Percentiles rank a stretch among this genome's conserved stretches.
Conservation (phyloP, 2,113 vertebrate species). For the Leptodactylus fuscus region DNA sequence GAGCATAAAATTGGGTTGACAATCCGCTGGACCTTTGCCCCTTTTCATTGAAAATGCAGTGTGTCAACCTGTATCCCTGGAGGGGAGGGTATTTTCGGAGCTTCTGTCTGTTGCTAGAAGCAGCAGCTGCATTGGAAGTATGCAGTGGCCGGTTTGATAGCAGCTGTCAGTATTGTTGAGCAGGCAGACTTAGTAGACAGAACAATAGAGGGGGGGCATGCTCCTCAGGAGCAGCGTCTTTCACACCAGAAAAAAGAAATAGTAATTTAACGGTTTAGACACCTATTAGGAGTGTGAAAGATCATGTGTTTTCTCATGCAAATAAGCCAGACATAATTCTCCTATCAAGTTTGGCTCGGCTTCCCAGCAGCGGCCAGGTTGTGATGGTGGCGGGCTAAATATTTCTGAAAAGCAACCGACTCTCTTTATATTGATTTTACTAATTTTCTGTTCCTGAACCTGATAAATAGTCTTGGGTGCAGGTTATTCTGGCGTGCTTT, state of each 20-base stretch:
- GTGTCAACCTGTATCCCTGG: slow-evolving; percentile 78
- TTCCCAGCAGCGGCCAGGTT: slow-evolving; percentile 33
- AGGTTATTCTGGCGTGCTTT: no score
- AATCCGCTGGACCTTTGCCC: slow-evolving; percentile 78
- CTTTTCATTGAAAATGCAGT: slow-evolving; percentile 72
- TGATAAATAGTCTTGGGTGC: background rate
- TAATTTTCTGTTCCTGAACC: background rate
- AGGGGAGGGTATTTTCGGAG: slow-evolving; percentile 72
- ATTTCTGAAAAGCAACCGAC: background rate
- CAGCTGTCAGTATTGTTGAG: slow-evolving; percentile 95
- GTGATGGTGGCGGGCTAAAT: slow-evolving; percentile 23
- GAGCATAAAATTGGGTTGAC: slow-evolving; percentile 81
- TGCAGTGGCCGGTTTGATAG: slow-evolving; percentile 81
- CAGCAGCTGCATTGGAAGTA: slow-evolving; percentile 75
- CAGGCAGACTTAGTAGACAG: slow-evolving; percentile 75
- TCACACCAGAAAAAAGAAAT: slow-evolving; percentile 76
- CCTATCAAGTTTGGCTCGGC: slow-evolving; percentile 62
- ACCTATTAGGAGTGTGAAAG: slow-evolving; percentile 76
- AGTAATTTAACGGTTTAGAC: slow-evolving; percentile 78
- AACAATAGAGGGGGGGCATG: slow-evolving; percentile 73
- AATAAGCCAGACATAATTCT: slow-evolving; percentile 65
- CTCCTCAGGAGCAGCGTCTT: slow-evolving; percentile 73
- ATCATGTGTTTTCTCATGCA: slow-evolving; percentile 74
- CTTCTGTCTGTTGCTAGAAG: slow-evolving; percentile 74
- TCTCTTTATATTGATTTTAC: background rate